These are phyloP conservation scores for Menidia beryllina DNA, from an alignment of 2,113 vertebrate species.

Conservation along the genomic window DNA sequence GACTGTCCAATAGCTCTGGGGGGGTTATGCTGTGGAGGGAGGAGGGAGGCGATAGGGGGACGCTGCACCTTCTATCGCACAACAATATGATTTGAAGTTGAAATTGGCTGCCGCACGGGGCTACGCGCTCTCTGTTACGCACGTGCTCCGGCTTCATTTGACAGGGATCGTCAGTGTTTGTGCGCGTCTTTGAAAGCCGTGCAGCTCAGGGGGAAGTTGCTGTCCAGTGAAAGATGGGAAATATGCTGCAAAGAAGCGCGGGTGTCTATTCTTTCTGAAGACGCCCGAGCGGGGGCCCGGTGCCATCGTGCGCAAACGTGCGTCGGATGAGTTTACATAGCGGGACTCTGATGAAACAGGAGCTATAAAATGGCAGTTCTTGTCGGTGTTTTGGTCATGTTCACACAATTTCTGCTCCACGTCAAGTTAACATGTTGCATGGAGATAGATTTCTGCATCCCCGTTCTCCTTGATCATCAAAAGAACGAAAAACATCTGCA, in stretches of 20 bases:
- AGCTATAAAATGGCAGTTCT: constrained; percentile 73
- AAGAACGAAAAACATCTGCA: constrained; percentile 75
- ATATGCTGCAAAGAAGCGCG: constrained; percentile 13
- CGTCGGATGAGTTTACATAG: constrained; percentile 18
- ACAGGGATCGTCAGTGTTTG: constrained; percentile 40
- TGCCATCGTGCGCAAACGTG: constrained; percentile 44
- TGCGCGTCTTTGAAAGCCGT: constrained; percentile 65
- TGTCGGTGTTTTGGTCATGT: constrained; percentile 36
- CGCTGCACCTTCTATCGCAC: constrained; percentile 53
- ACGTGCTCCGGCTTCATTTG: constrained; percentile 58
- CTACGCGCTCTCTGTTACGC: constrained; percentile 67
- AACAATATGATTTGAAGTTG: constrained; percentile 75
- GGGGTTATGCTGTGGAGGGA: background rate
- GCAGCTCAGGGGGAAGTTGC: constrained; percentile 46
- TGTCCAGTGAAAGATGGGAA: constrained; percentile 49
- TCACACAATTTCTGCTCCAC: constrained; percentile 57
- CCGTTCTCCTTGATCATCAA: constrained; percentile 84
- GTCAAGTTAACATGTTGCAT: constrained; percentile 54
- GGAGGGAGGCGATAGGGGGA: constrained; percentile 2
- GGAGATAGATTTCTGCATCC: constrained; percentile 86
- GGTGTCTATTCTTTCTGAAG: constrained; percentile 29
- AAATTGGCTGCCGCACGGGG: constrained; percentile 73
- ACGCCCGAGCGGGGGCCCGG: constrained; percentile 36
- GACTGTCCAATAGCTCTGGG: background rate
- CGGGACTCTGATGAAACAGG: constrained; percentile 17